Evolutionary conservation across 1,140 invertebrate genomes (phyloP).

Genomic region (Anagrus nilaparvatae): DNA sequence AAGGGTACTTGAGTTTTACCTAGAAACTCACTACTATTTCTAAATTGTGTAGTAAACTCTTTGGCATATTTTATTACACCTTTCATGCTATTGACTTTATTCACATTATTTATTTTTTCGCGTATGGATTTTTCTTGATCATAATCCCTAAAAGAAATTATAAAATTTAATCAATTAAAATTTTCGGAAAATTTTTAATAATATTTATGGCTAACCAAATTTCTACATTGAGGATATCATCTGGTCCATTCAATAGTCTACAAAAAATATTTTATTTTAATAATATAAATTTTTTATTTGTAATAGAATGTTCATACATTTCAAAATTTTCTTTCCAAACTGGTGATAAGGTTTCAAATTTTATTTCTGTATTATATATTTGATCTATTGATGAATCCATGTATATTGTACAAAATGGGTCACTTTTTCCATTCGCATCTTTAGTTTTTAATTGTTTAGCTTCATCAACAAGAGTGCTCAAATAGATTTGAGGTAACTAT

Average conservation of each 20-base stretch:
- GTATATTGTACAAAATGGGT: conserved; percentile 84
- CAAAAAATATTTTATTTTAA: conserved; percentile 1
- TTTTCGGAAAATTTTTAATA: background rate
- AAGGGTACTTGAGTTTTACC: conserved; percentile 75
- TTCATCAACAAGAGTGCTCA: no score
- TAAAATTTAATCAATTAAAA: conserved; percentile 1
- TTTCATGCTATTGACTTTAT: conserved; percentile 71
- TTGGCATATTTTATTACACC: conserved; percentile 79
- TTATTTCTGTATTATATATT: conserved; percentile 84
- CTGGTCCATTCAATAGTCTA: conserved; percentile 54
- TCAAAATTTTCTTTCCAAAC: conserved; percentile 97
- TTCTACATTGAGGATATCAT: conserved; percentile 57
- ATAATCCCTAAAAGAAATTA: conserved; percentile 55
- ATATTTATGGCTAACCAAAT: conserved; percentile 49
- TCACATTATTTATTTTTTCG: conserved; percentile 75
- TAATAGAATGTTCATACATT: conserved; percentile 61
- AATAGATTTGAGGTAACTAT: no score
- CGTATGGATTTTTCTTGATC: conserved; percentile 75
- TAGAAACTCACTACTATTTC: conserved; percentile 91
- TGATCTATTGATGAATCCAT: conserved; percentile 62
- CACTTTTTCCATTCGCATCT: conserved; percentile 92
- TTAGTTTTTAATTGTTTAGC: conserved; percentile 86
- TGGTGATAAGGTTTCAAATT: conserved; percentile 77
- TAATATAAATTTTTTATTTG: background rate
- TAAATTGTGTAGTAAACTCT: conserved; percentile 86